A percentile compares a stretch with the other conserved stretches of the same genome.
These are phyloP conservation scores for Protobothrops flavoviridis DNA, from an alignment of 2,113 vertebrate species.

Conservation along the genomic window DNA sequence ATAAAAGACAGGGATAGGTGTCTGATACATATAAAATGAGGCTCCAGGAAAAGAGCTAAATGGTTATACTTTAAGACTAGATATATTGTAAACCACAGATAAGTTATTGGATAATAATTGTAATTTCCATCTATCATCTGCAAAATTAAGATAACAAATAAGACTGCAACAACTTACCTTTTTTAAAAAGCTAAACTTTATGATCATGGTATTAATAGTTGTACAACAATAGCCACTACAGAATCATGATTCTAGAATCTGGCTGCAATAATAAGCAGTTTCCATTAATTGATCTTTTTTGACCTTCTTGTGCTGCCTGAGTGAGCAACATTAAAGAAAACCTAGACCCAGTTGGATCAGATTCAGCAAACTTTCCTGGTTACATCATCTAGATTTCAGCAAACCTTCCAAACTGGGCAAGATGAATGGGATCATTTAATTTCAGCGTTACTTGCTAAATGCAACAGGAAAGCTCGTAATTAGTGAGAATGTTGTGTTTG, in stretches of 20 bases:
- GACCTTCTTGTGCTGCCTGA: neutral
- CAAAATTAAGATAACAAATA: neutral
- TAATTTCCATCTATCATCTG: neutral
- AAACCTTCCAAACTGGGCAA: neutral
- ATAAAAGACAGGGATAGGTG: neutral
- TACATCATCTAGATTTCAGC: neutral
- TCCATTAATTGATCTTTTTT: neutral
- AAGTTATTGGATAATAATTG: neutral
- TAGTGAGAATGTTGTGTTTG: neutral
- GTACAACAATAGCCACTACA: neutral
- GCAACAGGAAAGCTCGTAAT: neutral
- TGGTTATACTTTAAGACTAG: neutral
- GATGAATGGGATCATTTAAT: neutral
- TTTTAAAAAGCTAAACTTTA: neutral
- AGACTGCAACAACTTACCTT: neutral
- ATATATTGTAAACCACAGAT: neutral
- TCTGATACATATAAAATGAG: neutral
- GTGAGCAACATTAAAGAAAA: neutral
- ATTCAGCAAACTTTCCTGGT: neutral
- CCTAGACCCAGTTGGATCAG: neutral
- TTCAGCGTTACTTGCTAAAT: neutral
- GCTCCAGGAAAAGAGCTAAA: neutral
- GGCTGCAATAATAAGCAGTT: neutral
- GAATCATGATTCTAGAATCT: neutral
- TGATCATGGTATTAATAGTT: neutral